Conservation (phyloP, 2,797 vertebrate genomes). For the Micromesistius poutassou region DNA sequence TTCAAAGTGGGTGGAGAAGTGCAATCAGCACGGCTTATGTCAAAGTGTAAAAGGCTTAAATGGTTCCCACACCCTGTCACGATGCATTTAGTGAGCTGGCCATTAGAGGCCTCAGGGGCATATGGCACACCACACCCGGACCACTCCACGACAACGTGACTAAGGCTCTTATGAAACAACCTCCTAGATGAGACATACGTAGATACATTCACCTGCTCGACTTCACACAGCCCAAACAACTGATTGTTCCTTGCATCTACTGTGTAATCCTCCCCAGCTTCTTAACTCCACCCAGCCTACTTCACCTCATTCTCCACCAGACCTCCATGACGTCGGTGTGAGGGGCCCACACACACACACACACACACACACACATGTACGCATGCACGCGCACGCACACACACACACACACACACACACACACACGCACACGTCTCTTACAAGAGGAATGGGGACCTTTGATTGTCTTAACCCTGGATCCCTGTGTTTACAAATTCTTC, state of each 20-base stretch:
- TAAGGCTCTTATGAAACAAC: conserved; percentile 47
- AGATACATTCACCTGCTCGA: conserved; percentile 5
- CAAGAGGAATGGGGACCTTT: neutral
- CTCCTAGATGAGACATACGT: conserved; percentile 35
- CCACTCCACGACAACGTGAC: conserved; percentile 25
- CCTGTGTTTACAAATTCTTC: neutral
- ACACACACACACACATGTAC: neutral
- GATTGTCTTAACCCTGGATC: neutral
- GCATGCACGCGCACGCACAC: neutral
- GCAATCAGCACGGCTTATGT: conserved; percentile 60
- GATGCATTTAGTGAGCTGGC: conserved; percentile 52
- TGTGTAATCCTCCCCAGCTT: conserved; percentile 62
- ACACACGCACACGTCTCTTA: neutral
- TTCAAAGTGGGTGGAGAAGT: conserved; percentile 45
- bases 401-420: neutral
- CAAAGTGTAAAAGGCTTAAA: conserved; percentile 56
- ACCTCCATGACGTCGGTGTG: neutral
- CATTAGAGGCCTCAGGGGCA: conserved; percentile 58
- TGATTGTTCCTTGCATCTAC: conserved; percentile 51
- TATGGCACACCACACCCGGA: conserved; percentile 11
- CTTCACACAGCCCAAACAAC: neutral
- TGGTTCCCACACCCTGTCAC: conserved; percentile 45
- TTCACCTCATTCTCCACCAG: neutral
- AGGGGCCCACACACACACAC: neutral
- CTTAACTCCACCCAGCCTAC: conserved; percentile 41